Evolutionary conservation across 2,113 vertebrate species (phyloP).

Genomic region (Onychostruthus taczanowskii): DNA sequence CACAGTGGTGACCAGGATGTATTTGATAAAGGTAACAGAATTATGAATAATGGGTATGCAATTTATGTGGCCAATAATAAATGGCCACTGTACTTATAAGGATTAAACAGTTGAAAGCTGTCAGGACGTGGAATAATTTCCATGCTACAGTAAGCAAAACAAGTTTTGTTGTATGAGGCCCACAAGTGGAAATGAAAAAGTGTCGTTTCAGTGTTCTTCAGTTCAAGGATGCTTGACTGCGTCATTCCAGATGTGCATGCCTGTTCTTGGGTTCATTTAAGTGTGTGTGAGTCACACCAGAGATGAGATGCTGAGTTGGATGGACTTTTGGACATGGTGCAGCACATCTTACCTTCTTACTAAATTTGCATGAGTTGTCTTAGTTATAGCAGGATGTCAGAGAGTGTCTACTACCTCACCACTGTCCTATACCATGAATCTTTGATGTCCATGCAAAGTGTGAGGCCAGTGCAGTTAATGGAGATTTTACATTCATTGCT

Average conservation of each 20-base stretch:
- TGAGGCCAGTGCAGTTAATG: background rate
- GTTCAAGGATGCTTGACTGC: background rate
- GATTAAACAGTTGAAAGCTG: background rate
- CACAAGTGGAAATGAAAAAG: background rate
- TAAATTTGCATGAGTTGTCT: background rate
- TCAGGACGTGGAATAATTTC: background rate
- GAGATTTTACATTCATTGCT: background rate
- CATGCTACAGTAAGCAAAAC: background rate
- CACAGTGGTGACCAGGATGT: background rate
- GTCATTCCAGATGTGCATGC: accelerated
- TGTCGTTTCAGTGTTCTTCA: background rate
- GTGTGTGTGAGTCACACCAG: background rate
- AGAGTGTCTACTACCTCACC: background rate
- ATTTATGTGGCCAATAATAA: background rate
- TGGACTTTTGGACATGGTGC: background rate
- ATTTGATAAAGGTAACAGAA: background rate
- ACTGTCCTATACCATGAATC: background rate
- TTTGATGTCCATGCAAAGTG: background rate
- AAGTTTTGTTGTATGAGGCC: background rate
- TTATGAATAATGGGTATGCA: background rate
- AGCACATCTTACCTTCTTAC: background rate
- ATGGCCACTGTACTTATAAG: background rate
- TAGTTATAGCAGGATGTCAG: background rate
- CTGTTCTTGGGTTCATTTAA: background rate
- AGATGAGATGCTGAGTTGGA: background rate